These are phyloP conservation scores for Tuberolachnus salignus DNA, from an alignment of 2,888 invertebrate species.

Conservation along the genomic window DNA sequence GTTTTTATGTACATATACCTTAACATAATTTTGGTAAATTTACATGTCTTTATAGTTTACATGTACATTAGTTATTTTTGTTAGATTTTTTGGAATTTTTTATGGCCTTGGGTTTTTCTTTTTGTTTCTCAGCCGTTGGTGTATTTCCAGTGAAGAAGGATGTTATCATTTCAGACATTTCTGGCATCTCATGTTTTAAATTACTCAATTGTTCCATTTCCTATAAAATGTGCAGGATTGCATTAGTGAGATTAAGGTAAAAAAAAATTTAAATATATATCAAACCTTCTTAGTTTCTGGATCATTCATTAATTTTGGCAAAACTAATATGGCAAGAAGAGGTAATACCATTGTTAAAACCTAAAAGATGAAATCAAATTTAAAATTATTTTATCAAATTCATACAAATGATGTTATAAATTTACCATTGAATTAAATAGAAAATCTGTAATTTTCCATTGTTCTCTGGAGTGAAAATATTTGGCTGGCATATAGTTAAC, in stretches of 20 bases:
- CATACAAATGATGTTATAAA: not conserved
- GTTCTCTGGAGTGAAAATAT: constrained; percentile 93
- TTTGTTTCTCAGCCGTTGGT: constrained; percentile 62
- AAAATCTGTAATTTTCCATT: constrained; percentile 96
- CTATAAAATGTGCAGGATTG: constrained; percentile 60
- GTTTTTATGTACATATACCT: constrained; percentile 39
- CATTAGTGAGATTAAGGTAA: not conserved
- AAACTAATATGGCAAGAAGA: constrained; percentile 83
- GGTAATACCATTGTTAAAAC: constrained; percentile 96
- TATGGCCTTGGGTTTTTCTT: constrained; percentile 64
- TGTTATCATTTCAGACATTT: constrained; percentile 94
- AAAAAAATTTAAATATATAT: not conserved
- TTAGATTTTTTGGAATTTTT: constrained; percentile 63
- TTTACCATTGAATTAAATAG: constrained; percentile 91
- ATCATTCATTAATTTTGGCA: constrained; percentile 97
- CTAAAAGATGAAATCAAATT: constrained; percentile 62
- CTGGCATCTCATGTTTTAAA: constrained; percentile 85
- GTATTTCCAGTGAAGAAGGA: constrained; percentile 78
- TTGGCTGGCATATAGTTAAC: constrained; percentile 80
- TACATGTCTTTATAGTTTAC: constrained; percentile 12
- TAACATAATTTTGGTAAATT: constrained; percentile 32
- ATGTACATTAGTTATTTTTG: constrained; percentile 51
- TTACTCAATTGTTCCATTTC: constrained; percentile 90
- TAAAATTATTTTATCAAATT: not conserved
- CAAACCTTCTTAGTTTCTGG: constrained; percentile 89